Conservation (phyloP, 1,140 invertebrate species). For the Euglossa dilemma region DNA sequence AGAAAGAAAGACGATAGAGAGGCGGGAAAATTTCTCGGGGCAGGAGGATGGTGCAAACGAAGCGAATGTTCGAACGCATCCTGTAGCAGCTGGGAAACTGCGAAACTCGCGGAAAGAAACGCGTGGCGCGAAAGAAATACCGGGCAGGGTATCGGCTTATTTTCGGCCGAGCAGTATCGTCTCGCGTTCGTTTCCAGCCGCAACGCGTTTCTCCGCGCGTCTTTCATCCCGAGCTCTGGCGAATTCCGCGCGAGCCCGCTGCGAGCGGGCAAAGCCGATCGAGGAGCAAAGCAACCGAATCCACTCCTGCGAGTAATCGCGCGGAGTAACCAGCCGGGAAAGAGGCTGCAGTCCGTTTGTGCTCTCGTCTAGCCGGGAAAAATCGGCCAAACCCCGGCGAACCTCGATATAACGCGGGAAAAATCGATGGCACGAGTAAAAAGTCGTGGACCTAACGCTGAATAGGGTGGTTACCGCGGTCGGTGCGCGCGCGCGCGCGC, state of each 20-base stretch:
- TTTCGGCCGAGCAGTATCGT: neutral
- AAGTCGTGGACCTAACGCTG: too few relatives aligned
- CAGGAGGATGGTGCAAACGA: neutral
- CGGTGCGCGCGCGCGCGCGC: too few relatives aligned
- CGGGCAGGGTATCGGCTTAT: neutral
- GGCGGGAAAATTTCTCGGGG: neutral
- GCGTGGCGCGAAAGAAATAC: neutral
- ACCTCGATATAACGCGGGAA: too few relatives aligned
- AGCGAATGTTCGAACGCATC: too few relatives aligned
- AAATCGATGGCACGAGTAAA: too few relatives aligned
- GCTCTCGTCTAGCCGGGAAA: neutral
- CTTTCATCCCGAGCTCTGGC: neutral
- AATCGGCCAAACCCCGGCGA: neutral
- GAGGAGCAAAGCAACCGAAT: constrained; percentile 18
- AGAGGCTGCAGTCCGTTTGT: neutral
- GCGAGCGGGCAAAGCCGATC: neutral
- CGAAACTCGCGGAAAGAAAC: neutral
- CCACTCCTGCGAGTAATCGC: constrained; percentile 11
- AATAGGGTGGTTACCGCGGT: too few relatives aligned
- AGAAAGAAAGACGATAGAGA: neutral
- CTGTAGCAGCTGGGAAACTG: neutral
- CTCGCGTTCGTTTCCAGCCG: neutral
- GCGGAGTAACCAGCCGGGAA: constrained; percentile 4
- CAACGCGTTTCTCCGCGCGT: neutral
- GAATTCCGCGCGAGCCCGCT: neutral